A percentile compares a stretch with the other conserved stretches of the same genome.
Evolutionary conservation across 2,888 invertebrate genomes (phyloP).

Genomic region (Agrochola lota): DNA sequence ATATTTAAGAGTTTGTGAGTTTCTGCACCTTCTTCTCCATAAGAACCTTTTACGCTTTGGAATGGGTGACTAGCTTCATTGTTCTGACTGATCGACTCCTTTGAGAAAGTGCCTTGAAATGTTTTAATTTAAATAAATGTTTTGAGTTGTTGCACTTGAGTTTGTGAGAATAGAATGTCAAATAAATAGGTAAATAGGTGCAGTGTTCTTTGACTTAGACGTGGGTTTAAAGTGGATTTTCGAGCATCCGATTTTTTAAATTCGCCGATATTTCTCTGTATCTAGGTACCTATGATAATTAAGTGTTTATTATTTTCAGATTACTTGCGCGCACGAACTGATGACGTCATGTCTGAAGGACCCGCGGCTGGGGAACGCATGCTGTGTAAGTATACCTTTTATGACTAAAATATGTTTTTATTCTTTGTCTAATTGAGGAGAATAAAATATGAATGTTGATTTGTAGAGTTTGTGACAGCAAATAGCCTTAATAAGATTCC

Average conservation of each 20-base stretch:
- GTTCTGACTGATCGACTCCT: too few species aligned
- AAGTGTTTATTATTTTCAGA: constrained; percentile 70
- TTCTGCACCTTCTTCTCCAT: not conserved
- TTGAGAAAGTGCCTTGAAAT: not conserved
- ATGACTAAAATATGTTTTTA: not conserved
- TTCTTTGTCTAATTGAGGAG: not conserved
- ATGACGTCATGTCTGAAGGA: constrained; percentile 76
- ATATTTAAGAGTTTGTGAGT: too few species aligned
- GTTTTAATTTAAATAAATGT: not conserved
- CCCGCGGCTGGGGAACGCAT: constrained; percentile 76
- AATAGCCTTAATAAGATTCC: too few species aligned
- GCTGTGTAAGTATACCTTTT: constrained; percentile 78
- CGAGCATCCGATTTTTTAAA: too few species aligned
- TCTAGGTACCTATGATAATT: not conserved
- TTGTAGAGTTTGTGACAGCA: not conserved
- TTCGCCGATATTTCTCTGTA: not conserved
- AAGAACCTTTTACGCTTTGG: not conserved
- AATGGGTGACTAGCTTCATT: not conserved
- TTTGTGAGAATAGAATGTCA: not conserved
- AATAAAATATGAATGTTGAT: not conserved
- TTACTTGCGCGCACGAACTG: constrained; percentile 82
- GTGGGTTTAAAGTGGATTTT: not conserved
- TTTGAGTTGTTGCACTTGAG: not conserved
- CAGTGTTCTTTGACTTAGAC: not conserved
- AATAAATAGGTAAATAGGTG: too few species aligned